A percentile compares a stretch with the other conserved stretches of the same genome.
Evolutionary conservation across 2,888 invertebrate species (phyloP).

Genomic region (Plebejus anna): DNA sequence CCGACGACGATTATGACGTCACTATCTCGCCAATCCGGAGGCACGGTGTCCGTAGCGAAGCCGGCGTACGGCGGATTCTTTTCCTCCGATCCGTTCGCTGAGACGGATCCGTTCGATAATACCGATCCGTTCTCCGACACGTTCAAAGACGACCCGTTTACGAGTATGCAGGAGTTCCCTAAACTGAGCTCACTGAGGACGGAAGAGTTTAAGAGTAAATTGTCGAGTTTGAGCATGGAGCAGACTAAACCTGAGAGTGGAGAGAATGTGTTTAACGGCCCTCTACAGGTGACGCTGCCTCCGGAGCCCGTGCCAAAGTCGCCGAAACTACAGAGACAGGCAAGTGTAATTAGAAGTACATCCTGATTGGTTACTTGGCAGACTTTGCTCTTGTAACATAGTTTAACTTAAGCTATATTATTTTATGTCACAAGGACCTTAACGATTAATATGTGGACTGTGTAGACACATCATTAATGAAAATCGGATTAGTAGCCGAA

Average conservation of each 20-base stretch:
- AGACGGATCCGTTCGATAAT: constrained; percentile 86
- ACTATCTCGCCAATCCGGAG: constrained; percentile 70
- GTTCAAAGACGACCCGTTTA: constrained; percentile 82
- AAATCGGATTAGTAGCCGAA: too few relatives aligned
- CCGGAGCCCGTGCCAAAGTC: constrained; percentile 79
- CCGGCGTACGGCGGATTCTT: constrained; percentile 61
- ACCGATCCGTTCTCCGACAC: constrained; percentile 83
- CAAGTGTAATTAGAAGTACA: constrained; percentile 3
- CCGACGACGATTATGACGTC: constrained; percentile 73
- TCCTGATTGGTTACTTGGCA: too few relatives aligned
- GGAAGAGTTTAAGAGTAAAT: constrained; percentile 54
- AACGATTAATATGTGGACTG: too few relatives aligned
- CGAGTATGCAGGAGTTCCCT: constrained; percentile 64
- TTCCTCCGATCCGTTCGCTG: constrained; percentile 82
- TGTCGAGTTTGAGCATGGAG: constrained; percentile 44
- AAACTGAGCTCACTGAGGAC: constrained; percentile 49
- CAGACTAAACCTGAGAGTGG: constrained; percentile 49
- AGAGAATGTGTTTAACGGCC: constrained; percentile 80
- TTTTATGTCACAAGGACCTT: too few relatives aligned
- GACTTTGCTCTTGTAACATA: too few relatives aligned
- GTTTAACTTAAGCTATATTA: too few relatives aligned
- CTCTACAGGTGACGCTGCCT: constrained; percentile 84
- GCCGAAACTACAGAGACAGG: constrained; percentile 65
- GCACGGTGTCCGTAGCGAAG: constrained; percentile 68
- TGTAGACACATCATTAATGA: too few relatives aligned